These are phyloP conservation scores for Eonycteris spelaea DNA, from an alignment of 2,113 vertebrate genomes.

Conservation along the genomic window DNA sequence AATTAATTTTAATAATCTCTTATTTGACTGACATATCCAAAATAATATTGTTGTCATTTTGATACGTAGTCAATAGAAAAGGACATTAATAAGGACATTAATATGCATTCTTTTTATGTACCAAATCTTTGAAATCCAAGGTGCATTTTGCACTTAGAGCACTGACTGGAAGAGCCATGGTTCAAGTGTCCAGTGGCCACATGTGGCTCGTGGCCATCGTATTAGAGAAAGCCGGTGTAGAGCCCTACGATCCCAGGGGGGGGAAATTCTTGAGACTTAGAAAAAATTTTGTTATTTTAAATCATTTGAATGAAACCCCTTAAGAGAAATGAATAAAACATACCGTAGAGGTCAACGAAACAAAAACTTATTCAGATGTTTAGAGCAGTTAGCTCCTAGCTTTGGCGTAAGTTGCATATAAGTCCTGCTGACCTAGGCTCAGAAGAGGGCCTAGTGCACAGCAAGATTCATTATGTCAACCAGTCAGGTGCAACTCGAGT, in stretches of 20 bases:
- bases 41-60: neutral
- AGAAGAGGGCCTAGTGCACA: accelerated
- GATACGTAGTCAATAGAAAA: neutral
- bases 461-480: neutral
- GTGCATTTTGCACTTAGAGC: neutral
- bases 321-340: neutral
- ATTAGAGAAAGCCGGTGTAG: neutral
- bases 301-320: neutral
- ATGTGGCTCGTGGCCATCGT: accelerated
- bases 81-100: neutral
- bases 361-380: neutral
- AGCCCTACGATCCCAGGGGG: neutral
- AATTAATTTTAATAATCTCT: neutral
- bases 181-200: neutral
- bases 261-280: neutral
- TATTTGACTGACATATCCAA: neutral
- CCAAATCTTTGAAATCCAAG: neutral
- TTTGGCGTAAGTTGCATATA: accelerated
- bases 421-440: accelerated
- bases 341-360: neutral
- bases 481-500: neutral
- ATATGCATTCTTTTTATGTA: neutral
- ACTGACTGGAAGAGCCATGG: neutral
- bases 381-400: neutral
- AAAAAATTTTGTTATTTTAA: neutral